Conservation (phyloP, 1,140 invertebrate species). For the Drosophila asahinai region DNA sequence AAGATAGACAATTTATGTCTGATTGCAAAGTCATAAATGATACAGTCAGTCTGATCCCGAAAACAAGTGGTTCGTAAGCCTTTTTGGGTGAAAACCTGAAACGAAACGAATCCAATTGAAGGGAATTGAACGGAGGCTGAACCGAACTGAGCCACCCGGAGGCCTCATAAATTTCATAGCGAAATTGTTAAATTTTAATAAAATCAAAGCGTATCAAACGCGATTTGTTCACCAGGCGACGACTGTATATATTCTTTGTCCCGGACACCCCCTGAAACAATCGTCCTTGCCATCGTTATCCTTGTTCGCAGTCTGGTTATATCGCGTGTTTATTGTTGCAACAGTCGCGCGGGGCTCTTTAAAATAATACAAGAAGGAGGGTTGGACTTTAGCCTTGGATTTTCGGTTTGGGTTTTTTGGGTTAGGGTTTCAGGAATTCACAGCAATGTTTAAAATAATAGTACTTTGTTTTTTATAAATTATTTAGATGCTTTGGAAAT, state of each 20-base stretch:
- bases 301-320: constrained; percentile 80
- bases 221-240: constrained; percentile 74
- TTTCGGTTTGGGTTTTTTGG: constrained; percentile 13
- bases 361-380: constrained; percentile 79
- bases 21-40: constrained; percentile 29
- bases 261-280: constrained; percentile 10
- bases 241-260: constrained; percentile 1
- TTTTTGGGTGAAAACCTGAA: constrained; percentile 20
- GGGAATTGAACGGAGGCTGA: constrained; percentile 22
- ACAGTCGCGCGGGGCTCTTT: constrained; percentile 73
- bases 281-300: constrained; percentile 71
- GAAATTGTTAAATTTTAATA: constrained; percentile 83
- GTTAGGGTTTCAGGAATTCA: not conserved
- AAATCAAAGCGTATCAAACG: constrained; percentile 82
- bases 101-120: constrained; percentile 46
- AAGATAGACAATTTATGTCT: constrained; percentile 1
- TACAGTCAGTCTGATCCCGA: not conserved
- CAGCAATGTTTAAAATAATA: not conserved
- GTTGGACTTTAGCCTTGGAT: constrained; percentile 26
- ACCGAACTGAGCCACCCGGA: constrained; percentile 32
- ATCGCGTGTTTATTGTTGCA: constrained; percentile 83
- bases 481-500: not conserved
- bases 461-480: too few relatives aligned
- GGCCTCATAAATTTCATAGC: constrained; percentile 77
- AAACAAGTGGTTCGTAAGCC: constrained; percentile 46